Percentiles rank a stretch among this genome's conserved stretches.
Evolutionary conservation across 2,113 vertebrate species (phyloP).

Genomic region (Xenopus tropicalis): DNA sequence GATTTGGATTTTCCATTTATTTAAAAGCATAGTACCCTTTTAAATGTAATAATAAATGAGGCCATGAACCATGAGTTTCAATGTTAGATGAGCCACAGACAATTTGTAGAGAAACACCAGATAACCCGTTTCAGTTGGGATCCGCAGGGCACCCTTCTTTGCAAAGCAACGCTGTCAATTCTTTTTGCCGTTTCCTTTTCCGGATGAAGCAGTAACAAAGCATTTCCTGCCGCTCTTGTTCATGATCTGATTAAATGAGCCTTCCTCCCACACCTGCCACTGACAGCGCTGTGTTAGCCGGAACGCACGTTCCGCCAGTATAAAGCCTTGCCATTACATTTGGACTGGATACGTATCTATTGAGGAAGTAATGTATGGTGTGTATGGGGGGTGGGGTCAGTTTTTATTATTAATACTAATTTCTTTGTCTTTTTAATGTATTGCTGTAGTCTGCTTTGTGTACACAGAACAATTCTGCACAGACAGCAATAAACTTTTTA

Average conservation of each 20-base stretch:
- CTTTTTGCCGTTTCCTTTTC: background rate
- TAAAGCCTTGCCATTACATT: background rate
- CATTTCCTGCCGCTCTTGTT: background rate
- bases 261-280: background rate
- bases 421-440: slow-evolving; percentile 29
- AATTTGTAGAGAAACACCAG: background rate
- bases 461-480: slow-evolving; percentile 24
- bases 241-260: no score
- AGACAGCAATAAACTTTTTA: slow-evolving; percentile 44
- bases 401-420: slow-evolving; percentile 2
- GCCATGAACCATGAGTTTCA: background rate
- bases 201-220: background rate
- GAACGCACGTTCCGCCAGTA: background rate
- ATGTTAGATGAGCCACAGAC: background rate
- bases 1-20: background rate
- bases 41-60: background rate
- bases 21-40: background rate
- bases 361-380: background rate
- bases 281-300: background rate
- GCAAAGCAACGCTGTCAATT: background rate
- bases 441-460: slow-evolving; percentile 34
- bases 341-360: background rate
- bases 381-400: background rate
- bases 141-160: background rate
- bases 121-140: background rate